Base-by-base conservation (phyloP, 2,113 vertebrate genomes). In the Corynorhinus townsendii region DNA sequence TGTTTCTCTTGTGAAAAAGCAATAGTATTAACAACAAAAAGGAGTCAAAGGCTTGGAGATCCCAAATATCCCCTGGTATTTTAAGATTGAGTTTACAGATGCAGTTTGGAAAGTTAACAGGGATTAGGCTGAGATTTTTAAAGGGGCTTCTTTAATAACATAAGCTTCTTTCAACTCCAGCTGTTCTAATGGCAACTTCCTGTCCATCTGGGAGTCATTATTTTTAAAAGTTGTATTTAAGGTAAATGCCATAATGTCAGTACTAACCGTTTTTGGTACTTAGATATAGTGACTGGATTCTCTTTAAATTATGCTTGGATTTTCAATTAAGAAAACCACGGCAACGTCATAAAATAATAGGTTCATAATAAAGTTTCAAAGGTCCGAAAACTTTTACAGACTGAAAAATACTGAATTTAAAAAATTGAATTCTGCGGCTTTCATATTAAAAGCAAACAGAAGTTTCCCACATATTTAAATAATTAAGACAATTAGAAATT, bases 121-220 rank as follows among this genome's bases (percentile, higher is more conserved):
- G 45, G 30, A 87, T 64, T 40, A 80, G 43, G 22, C 66, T 59
- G 73, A 66, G 45, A 47, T 89, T 84, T 77, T 84, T 19, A 83
- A 89, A 71, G 77, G 40, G 5, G 15, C 2, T 11, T 56, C 76
- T 83, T 95, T 71, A 90, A 73, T 64, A 56, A 45, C 59, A 72
- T 24, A 9, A 17, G 33, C 28, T 24, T 45, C 77, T 96, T 90
- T 80, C n/a, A 69, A 20, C 24, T 72, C 80, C 24, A 94, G 62
- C 76, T 82, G 59, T 94, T 81, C 83, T 38, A 52, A 40, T 10
- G 22, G 84, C 77, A 82, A 62, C 92, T 95, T 96, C 94, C 92
- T 90, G 77, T 75, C 66, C 90, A 93, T 84, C 95, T 96, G 94
- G 83, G 87, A 90, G 47, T 82, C 85, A 79, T 96, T 97, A 93